These are phyloP conservation scores for Drosophila neonasuta DNA, from an alignment of 2,888 invertebrate genomes.

Conservation along the genomic window DNA sequence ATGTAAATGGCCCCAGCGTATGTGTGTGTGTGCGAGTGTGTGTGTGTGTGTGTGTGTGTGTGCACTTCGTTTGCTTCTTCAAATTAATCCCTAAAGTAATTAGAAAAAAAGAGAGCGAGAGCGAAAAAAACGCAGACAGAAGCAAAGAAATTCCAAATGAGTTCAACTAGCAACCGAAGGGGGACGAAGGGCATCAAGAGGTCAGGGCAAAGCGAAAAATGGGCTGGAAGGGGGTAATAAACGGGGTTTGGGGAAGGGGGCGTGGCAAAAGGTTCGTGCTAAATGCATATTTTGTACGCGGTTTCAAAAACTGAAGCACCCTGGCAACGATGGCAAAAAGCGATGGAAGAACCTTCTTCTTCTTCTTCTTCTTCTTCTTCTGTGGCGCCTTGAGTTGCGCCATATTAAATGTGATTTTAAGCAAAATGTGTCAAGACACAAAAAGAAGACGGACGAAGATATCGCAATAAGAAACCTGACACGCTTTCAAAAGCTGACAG, in stretches of 20 bases:
- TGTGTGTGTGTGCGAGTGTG: conserved; percentile 24
- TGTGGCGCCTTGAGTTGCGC: neutral
- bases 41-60: conserved; percentile 46
- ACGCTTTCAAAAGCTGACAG: conserved; percentile 19
- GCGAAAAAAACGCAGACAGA: conserved; percentile 14
- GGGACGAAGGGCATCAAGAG: conserved; percentile 1
- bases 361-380: neutral
- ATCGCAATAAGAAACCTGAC: conserved; percentile 33
- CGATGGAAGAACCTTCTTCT: neutral
- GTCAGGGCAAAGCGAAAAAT: conserved; percentile 8
- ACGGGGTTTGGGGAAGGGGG: neutral
- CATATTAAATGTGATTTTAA: conserved; percentile 31
- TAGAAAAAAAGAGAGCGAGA: conserved; percentile 59
- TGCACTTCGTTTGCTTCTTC: conserved; percentile 60
- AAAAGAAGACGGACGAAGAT: conserved; percentile 24
- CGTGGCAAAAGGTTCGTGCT: conserved; percentile 64
- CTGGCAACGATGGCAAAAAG: conserved; percentile 39
- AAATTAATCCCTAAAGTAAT: conserved; percentile 79
- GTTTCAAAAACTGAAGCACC: conserved; percentile 53
- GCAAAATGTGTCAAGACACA: conserved; percentile 47
- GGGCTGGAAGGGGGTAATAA: neutral
- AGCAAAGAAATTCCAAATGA: conserved; percentile 56
- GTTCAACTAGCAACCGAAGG: conserved; percentile 57
- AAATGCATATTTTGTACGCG: conserved; percentile 70
- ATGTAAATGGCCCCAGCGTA: conserved; percentile 46